These are phyloP conservation scores for Temnothorax ravouxi DNA, from an alignment of 2,888 invertebrate genomes.

Conservation along the genomic window DNA sequence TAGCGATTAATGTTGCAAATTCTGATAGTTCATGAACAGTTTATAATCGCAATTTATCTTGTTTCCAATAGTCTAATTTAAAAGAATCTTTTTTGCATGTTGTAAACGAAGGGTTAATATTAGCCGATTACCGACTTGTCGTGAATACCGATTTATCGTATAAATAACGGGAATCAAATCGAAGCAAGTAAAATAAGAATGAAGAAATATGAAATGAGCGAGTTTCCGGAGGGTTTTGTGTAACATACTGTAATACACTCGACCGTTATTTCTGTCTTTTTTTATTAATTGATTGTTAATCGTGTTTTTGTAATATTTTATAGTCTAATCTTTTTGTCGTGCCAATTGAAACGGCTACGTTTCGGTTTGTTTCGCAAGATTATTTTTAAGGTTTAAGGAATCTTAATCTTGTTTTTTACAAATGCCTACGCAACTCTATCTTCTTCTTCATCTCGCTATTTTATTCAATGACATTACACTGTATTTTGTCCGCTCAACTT, in stretches of 20 bases:
- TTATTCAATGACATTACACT: slow-evolving; percentile 24
- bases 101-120: slow-evolving; percentile 6
- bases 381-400: background rate
- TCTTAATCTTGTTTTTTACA: background rate
- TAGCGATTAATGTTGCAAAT: background rate
- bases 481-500: background rate
- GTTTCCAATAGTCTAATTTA: background rate
- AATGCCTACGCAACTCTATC: background rate
- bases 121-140: slow-evolving; percentile 56
- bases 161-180: slow-evolving; percentile 76
- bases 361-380: background rate
- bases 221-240: slow-evolving; percentile 47
- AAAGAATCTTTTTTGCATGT: background rate
- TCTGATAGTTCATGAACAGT: background rate
- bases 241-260: slow-evolving; percentile 42
- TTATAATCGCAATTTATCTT: background rate
- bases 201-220: slow-evolving; percentile 56
- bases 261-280: slow-evolving; percentile 61
- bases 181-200: slow-evolving; percentile 63
- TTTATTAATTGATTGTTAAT: slow-evolving; percentile 16
- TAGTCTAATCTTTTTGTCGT: slow-evolving; percentile 11
- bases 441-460: slow-evolving; percentile 1
- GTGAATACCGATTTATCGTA: slow-evolving; percentile 68
- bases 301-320: slow-evolving; percentile 7
- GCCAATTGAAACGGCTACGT: slow-evolving; percentile 3